These are phyloP conservation scores for Synergus itoensis DNA, from an alignment of 2,888 invertebrate species.

Conservation along the genomic window DNA sequence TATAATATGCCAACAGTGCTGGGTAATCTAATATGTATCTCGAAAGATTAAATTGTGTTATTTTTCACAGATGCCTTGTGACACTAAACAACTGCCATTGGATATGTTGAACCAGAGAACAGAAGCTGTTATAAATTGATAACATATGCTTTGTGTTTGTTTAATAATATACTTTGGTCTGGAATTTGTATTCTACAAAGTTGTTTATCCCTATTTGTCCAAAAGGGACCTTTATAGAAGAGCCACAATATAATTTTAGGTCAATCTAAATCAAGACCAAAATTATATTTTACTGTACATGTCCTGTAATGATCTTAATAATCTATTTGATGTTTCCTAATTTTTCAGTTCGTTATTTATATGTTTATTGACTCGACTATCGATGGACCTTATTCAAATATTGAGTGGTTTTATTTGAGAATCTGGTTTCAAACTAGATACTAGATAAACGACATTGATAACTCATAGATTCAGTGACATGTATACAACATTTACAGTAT, in stretches of 20 bases:
- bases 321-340: too few species aligned
- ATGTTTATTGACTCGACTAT: background rate
- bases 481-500: slow-evolving; percentile 18
- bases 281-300: too few species aligned
- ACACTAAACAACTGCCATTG: background rate
- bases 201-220: too few species aligned
- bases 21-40: slow-evolving; percentile 21
- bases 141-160: background rate
- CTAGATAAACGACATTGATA: slow-evolving; percentile 17
- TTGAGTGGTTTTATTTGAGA: slow-evolving; percentile 2
- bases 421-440: background rate
- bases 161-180: background rate
- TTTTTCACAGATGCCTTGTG: slow-evolving; percentile 8
- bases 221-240: too few species aligned
- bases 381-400: background rate
- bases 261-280: too few species aligned
- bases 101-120: background rate
- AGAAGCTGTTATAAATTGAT: background rate
- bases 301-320: too few species aligned
- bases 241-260: too few species aligned
- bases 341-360: background rate
- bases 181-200: too few species aligned
- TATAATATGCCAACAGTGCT: slow-evolving; percentile 17
- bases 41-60: slow-evolving; percentile 36
- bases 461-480: background rate